Percentiles rank a stretch among this genome's conserved stretches.
These are phyloP conservation scores for Sebastes flavidus DNA, from an alignment of 2,797 vertebrate genomes.

Conservation along the genomic window DNA sequence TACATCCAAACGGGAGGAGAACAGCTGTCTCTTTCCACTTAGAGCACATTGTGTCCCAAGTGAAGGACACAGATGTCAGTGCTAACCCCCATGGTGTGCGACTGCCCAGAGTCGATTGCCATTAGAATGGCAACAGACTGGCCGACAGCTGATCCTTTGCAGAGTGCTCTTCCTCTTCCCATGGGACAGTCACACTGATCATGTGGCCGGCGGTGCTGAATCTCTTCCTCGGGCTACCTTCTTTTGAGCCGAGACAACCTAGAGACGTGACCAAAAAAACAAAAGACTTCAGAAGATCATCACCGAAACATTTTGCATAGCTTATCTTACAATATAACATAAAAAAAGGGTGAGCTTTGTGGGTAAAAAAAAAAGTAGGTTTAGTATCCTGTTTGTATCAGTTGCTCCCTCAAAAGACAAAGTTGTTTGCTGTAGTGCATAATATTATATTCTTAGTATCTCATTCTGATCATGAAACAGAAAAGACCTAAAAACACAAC, in stretches of 20 bases:
- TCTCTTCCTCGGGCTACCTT: conserved; percentile 22
- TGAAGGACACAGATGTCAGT: background rate
- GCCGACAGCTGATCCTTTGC: conserved; percentile 24
- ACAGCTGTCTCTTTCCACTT: background rate
- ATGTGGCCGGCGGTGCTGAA: background rate
- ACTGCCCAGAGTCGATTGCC: background rate
- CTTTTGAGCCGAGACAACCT: conserved; percentile 54
- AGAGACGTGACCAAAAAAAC: background rate
- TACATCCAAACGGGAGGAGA: background rate
- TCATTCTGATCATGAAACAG: background rate
- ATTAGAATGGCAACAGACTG: background rate
- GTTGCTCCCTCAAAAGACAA: background rate
- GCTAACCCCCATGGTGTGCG: background rate
- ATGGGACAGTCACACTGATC: background rate
- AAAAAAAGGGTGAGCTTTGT: background rate
- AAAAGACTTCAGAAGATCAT: background rate
- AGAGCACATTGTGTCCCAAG: background rate
- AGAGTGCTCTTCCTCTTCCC: conserved; percentile 22
- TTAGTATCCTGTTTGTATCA: background rate
- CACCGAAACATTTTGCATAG: background rate
- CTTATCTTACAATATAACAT: background rate
- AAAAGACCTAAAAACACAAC: background rate
- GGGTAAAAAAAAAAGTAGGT: background rate
- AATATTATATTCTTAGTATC: too few relatives aligned
- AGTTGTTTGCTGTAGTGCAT: background rate